Percentiles rank a stretch among this genome's conserved stretches.
These are phyloP conservation scores for Dicroscelio sp. DNA, from an alignment of 2,888 invertebrate genomes.

Conservation along the genomic window DNA sequence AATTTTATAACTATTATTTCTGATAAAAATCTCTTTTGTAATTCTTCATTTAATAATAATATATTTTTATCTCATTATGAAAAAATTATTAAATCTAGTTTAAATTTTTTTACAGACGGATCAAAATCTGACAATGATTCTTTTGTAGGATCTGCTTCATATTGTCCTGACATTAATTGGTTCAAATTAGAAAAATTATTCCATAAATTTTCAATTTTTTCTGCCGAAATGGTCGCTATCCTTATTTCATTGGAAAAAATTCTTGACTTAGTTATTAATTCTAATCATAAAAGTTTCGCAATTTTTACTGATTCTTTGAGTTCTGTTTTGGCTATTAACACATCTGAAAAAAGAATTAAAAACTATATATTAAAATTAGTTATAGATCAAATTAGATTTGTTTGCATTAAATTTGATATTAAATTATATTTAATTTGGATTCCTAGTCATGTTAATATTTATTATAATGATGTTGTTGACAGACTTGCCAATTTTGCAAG, in stretches of 20 bases:
- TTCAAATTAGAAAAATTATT: neutral
- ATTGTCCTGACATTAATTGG: neutral
- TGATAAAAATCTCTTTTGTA: neutral
- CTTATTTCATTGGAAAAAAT: neutral
- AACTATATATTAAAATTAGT: neutral
- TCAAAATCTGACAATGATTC: conserved; percentile 23
- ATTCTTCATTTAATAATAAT: neutral
- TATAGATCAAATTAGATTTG: neutral
- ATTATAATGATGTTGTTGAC: neutral
- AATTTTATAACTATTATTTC: conserved; percentile 11
- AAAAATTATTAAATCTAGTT: neutral
- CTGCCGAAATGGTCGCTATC: neutral
- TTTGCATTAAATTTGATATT: neutral
- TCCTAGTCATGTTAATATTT: neutral
- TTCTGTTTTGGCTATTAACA: neutral
- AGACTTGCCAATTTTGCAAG: neutral
- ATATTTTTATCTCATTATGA: neutral
- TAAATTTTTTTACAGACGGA: conserved; percentile 35
- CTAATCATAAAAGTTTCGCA: neutral
- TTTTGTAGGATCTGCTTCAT: conserved; percentile 13
- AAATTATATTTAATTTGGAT: neutral
- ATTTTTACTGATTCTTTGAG: neutral
- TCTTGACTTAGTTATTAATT: neutral
- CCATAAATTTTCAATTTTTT: neutral
- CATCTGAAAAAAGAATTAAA: neutral